phyloP scores from a whole-genome alignment of 2,113 vertebrate genomes.

The Oostethus manadensis region DNA sequence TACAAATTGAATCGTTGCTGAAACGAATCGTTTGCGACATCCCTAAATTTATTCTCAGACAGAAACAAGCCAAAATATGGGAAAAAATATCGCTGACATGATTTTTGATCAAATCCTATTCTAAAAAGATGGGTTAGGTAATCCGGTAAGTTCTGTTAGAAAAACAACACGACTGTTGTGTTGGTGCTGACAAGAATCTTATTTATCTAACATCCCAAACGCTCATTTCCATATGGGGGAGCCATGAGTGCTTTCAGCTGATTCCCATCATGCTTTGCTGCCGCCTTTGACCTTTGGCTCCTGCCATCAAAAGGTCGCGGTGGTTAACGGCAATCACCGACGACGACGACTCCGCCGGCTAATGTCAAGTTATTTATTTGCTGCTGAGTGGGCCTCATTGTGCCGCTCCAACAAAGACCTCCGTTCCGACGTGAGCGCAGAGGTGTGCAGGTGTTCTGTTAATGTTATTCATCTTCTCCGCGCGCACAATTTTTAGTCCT shows the following conservation, averaged over 20 bases:
- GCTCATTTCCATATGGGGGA: too few relatives aligned
- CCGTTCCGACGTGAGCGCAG: slow-evolving; percentile 53
- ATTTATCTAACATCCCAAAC: too few relatives aligned
- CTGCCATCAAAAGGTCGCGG: slow-evolving; percentile 52
- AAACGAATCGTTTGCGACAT: too few relatives aligned
- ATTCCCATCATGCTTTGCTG: slow-evolving; percentile 16
- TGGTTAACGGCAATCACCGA: slow-evolving; percentile 54
- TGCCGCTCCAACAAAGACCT: slow-evolving; percentile 57
- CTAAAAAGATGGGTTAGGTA: too few relatives aligned
- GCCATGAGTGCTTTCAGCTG: background rate
- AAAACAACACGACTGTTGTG: too few relatives aligned
- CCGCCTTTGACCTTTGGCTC: slow-evolving; percentile 47
- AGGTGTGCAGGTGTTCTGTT: slow-evolving; percentile 67
- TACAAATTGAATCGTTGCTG: too few relatives aligned
- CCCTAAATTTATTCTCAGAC: too few relatives aligned
- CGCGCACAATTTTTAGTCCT: slow-evolving; percentile 64
- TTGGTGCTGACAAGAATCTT: too few relatives aligned
- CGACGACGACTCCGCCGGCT: background rate
- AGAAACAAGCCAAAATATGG: too few relatives aligned
- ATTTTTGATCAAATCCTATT: too few relatives aligned
- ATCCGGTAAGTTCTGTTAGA: too few relatives aligned
- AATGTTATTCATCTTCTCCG: slow-evolving; percentile 69
- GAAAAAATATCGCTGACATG: too few relatives aligned
- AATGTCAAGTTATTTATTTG: slow-evolving; percentile 9
- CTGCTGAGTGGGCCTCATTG: slow-evolving; percentile 1